These are phyloP conservation scores for Poecilia velifera DNA, from an alignment of 2,797 vertebrate genomes.

Conservation along the genomic window DNA sequence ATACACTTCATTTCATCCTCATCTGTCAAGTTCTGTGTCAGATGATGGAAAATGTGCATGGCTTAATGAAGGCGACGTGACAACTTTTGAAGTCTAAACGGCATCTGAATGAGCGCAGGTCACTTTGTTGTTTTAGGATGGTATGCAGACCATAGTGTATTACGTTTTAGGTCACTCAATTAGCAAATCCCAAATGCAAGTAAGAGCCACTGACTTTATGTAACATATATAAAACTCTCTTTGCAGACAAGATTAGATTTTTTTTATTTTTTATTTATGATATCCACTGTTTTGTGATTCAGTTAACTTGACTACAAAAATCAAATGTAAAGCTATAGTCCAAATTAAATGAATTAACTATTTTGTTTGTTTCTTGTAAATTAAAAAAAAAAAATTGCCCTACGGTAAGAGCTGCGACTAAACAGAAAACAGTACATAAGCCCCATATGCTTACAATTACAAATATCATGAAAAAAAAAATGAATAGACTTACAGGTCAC, in stretches of 20 bases:
- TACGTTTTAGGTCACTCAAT: conserved; percentile 8
- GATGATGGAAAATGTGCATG: conserved; percentile 81
- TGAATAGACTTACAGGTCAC: neutral
- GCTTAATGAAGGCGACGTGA: conserved; percentile 83
- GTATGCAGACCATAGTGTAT: neutral
- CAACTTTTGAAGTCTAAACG: conserved; percentile 80
- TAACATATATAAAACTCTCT: neutral
- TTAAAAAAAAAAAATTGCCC: neutral
- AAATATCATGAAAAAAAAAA: neutral
- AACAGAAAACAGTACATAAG: neutral
- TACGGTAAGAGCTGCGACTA: neutral
- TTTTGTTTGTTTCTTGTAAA: neutral
- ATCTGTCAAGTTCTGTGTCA: conserved; percentile 84
- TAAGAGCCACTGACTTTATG: neutral
- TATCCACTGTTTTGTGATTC: neutral
- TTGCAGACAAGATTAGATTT: neutral
- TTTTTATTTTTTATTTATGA: neutral
- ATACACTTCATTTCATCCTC: conserved; percentile 90
- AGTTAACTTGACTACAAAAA: neutral
- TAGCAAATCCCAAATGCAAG: conserved; percentile 3
- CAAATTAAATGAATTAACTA: neutral
- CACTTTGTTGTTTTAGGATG: conserved; percentile 28
- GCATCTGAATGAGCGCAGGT: conserved; percentile 61
- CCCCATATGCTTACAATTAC: neutral
- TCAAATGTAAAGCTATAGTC: conserved; percentile 1